Percentiles rank a stretch among this genome's conserved stretches.
Evolutionary conservation across 2,113 vertebrate species (phyloP).

Genomic region (Coregonus clupeaformis): DNA sequence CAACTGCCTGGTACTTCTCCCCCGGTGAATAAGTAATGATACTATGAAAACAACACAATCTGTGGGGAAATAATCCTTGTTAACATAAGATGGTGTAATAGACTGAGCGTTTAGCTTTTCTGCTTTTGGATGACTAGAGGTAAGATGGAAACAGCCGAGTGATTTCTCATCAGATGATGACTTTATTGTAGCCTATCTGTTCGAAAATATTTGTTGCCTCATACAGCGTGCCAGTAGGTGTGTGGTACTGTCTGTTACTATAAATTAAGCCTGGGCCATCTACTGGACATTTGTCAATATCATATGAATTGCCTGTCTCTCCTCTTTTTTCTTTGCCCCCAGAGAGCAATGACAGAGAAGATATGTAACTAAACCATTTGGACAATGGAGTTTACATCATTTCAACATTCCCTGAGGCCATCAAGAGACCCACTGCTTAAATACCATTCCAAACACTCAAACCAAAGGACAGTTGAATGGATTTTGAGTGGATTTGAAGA

Average conservation of each 20-base stretch:
- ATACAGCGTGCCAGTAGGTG: background rate
- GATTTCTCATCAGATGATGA: constrained; percentile 2
- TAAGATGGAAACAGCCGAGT: constrained; percentile 11
- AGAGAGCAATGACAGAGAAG: constrained; percentile 92
- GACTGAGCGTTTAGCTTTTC: constrained; percentile 19
- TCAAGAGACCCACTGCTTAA: constrained; percentile 35
- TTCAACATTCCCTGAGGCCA: constrained; percentile 56
- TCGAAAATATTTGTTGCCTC: too few relatives aligned
- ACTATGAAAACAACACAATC: constrained; percentile 18
- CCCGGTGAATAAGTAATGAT: constrained; percentile 17
- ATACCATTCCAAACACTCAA: constrained; percentile 24
- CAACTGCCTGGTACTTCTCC: background rate
- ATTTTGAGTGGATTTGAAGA: background rate
- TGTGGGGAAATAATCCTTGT: background rate
- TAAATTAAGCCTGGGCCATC: background rate
- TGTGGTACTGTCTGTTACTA: constrained; percentile 7
- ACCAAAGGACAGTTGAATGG: constrained; percentile 26
- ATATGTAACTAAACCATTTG: constrained; percentile 80
- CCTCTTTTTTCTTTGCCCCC: constrained; percentile 58
- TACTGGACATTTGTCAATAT: background rate
- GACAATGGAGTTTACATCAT: constrained; percentile 59
- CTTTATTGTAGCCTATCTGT: too few relatives aligned
- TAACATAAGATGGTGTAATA: background rate
- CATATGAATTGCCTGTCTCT: constrained; percentile 8
- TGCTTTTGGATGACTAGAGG: background rate